These are phyloP conservation scores for Arrhamphus sclerolepis DNA, from an alignment of 2,797 vertebrate genomes.

Conservation along the genomic window DNA sequence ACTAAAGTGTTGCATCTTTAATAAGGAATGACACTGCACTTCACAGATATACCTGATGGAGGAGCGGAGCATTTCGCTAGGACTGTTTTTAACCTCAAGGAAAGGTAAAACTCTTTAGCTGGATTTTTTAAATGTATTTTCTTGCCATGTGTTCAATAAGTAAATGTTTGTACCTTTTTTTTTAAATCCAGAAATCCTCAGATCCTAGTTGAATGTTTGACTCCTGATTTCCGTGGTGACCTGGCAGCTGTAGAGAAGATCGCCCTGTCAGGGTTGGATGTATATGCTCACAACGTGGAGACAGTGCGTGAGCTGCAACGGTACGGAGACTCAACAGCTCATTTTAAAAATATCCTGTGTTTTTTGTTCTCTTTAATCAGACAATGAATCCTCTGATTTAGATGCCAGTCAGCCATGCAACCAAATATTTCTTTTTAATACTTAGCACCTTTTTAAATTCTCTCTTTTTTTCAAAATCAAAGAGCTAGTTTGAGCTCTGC, in stretches of 20 bases:
- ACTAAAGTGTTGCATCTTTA: no score
- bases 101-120: conserved; percentile 81
- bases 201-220: conserved; percentile 94
- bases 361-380: background rate
- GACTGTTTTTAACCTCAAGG: conserved; percentile 90
- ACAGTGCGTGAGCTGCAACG: conserved; percentile 94
- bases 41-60: conserved; percentile 90
- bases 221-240: conserved; percentile 95
- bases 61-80: conserved; percentile 92
- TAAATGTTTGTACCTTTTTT: background rate
- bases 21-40: background rate
- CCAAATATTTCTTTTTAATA: no score
- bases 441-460: no score
- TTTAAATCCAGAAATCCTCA: conserved; percentile 83
- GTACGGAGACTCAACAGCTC: conserved; percentile 65
- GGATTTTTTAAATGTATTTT: background rate
- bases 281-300: conserved; percentile 97
- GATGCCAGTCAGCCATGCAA: background rate
- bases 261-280: conserved; percentile 89
- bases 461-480: no score
- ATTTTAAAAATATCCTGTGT: background rate
- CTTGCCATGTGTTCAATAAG: background rate
- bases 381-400: background rate
- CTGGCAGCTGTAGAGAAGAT: conserved; percentile 89
- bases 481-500: no score